Conservation (phyloP, 2,797 vertebrate genomes). For the Halcyon badia region DNA sequence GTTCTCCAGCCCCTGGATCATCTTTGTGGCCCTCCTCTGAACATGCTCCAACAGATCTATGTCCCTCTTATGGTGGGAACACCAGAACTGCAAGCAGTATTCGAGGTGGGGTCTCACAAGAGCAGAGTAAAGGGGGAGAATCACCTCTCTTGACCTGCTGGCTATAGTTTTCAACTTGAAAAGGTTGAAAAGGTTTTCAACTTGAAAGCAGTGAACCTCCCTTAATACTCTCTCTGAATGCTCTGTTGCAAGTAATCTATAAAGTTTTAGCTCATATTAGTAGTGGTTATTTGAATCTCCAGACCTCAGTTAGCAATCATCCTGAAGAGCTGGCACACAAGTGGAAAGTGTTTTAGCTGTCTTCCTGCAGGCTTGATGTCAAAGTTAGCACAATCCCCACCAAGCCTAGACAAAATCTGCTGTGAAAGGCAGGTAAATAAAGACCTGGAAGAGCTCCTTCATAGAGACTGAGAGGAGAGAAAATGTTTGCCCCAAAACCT, state of each 20-base stretch:
- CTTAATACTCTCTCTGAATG: not conserved
- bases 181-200: not conserved
- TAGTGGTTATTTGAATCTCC: not conserved
- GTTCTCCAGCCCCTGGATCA: no score
- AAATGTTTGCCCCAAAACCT: conserved; percentile 16
- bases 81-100: no score
- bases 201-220: not conserved
- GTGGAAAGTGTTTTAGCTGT: not conserved
- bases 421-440: conserved; percentile 48
- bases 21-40: no score
- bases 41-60: no score
- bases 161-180: no score
- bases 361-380: not conserved
- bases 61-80: no score
- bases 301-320: not conserved
- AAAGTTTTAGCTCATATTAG: not conserved
- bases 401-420: conserved; percentile 34
- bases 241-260: not conserved
- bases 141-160: no score
- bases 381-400: conserved; percentile 16
- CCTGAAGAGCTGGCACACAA: not conserved
- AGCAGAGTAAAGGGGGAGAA: no score
- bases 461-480: not conserved
- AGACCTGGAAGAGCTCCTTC: conserved; percentile 33
- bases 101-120: no score